Base-by-base conservation (phyloP, 2,888 invertebrate species). In the Dichetophora obliterata region DNA sequence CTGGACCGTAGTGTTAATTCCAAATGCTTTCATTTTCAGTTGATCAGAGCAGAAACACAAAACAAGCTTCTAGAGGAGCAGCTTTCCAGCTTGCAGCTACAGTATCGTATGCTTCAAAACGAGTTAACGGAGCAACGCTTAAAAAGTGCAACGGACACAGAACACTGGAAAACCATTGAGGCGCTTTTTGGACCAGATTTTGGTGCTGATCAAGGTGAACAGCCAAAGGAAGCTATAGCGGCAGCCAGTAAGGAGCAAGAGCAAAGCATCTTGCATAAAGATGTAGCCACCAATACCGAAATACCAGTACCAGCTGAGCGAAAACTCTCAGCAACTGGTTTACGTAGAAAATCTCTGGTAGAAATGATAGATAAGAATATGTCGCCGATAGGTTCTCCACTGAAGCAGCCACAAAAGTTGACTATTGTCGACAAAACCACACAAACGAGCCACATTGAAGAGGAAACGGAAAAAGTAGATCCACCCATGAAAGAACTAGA, bases 151-250 rank as follows among this genome's bases (percentile, higher is more conserved):
- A 83, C 81, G 5, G 86, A 88, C 14, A 82, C 83, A 22, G 87
- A 88, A 77, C 90, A 89, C 73, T 89, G 89, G 89, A 87, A 87
- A 61, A 88, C 88, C 3, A 86, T 89, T 34, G 83, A 84, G 22
- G 87, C 88, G 1, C 69, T 89, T 22, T 89, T 82, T 78, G 70
- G 75, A 8, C 19, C 22, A 9, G 59, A 52, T 2, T 22, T 54
- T 5, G 22, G 6, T 16, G 5, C 43, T 43, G 14, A 1, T 14
- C 43, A 43, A 14, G 1, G 1, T 4, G 43, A 43, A 14, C 43
- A 43, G 11, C 43, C 14, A 6, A 43, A 14, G 1, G 43, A 1
- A 2, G 43, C 11, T 43, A 43, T 3, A 43, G 63, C n/a, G 48
- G 27, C 31, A 22, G 52, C n/a, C 5, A 61, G 73, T 43, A 19